These are phyloP conservation scores for Ammospiza maritima DNA, from an alignment of 2,797 vertebrate species.

Conservation along the genomic window DNA sequence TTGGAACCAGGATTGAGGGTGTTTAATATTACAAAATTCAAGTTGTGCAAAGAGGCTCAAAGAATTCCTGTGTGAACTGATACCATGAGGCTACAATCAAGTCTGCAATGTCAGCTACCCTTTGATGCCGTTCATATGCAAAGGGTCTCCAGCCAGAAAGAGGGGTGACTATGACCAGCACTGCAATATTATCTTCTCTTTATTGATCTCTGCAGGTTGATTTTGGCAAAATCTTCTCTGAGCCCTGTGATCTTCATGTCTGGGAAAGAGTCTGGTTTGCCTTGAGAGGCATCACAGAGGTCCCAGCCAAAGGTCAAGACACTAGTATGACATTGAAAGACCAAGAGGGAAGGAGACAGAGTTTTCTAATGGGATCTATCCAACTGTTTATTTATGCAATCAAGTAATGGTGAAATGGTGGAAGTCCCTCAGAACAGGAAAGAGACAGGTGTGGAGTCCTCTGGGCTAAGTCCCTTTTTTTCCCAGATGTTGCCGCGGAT, in stretches of 20 bases:
- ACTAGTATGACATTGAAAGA: neutral
- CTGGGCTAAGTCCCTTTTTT: neutral
- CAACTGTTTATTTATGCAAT: neutral
- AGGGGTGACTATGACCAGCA: neutral
- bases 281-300: neutral
- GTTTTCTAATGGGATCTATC: neutral
- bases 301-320: neutral
- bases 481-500: neutral
- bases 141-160: neutral
- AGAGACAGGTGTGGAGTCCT: neutral
- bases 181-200: neutral
- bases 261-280: neutral
- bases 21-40: conserved; percentile 9
- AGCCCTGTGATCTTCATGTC: rapidly evolving
- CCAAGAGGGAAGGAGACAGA: neutral
- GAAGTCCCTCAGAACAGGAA: neutral
- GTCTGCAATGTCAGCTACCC: neutral
- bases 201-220: neutral
- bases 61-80: neutral
- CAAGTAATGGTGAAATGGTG: neutral
- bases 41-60: neutral
- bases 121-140: neutral
- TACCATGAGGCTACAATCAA: neutral
- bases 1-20: neutral
- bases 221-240: neutral